Conservation (phyloP, 2,888 invertebrate genomes). For the Strigamia maritima region DNA sequence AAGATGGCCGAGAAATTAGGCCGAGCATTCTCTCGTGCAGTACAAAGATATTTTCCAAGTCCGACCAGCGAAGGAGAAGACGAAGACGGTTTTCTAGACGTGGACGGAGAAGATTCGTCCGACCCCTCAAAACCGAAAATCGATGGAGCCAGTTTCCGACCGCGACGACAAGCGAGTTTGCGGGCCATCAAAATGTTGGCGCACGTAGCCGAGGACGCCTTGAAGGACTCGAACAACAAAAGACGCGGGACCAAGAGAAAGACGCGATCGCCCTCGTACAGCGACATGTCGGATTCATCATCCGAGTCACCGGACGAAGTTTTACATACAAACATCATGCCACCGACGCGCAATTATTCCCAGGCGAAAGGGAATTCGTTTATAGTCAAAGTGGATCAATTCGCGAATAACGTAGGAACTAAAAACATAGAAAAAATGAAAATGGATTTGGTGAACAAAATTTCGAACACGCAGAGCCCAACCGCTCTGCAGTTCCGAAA, state of each 20-base stretch:
- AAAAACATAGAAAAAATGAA: neutral
- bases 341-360: too few species aligned
- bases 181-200: slow-evolving; percentile 2
- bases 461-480: neutral
- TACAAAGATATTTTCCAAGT: slow-evolving; percentile 61
- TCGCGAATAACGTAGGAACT: too few species aligned
- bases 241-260: neutral
- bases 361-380: too few species aligned
- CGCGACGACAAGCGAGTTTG: neutral
- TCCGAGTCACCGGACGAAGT: neutral
- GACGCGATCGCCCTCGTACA: neutral
- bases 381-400: too few species aligned
- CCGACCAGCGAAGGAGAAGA: neutral
- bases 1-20: slow-evolving; percentile 81
- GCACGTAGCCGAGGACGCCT: neutral
- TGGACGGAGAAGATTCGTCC: neutral
- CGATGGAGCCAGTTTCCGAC: neutral
- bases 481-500: neutral
- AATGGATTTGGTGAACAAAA: neutral
- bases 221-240: too few species aligned
- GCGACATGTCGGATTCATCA: neutral
- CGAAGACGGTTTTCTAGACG: neutral
- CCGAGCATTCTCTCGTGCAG: slow-evolving; percentile 74
- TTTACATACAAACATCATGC: neutral
- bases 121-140: neutral